phyloP scores from a whole-genome alignment of 2,797 vertebrate genomes.

The Myiotriccus ornatus region DNA sequence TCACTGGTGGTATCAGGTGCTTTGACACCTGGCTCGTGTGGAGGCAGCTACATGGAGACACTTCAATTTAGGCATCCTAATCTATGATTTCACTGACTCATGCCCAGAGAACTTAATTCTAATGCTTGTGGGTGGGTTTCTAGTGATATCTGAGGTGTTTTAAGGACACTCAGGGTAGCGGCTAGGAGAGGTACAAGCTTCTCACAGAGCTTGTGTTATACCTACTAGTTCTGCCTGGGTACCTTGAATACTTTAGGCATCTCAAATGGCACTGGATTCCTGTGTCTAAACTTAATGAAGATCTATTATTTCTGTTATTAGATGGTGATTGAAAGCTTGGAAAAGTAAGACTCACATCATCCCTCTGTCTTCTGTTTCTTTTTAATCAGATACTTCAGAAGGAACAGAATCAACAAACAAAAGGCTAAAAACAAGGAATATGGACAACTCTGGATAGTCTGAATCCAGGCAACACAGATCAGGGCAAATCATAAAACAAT shows the following conservation, averaged over 20 bases:
- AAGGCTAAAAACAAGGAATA: neutral
- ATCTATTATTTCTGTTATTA: neutral
- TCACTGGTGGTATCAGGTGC: neutral
- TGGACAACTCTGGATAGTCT: neutral
- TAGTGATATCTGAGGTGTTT: neutral
- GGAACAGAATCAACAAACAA: neutral
- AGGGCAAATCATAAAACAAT: neutral
- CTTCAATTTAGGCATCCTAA: neutral
- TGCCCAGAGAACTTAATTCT: neutral
- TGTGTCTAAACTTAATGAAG: neutral
- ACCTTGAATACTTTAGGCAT: neutral
- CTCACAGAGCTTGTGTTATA: neutral
- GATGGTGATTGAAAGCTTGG: neutral
- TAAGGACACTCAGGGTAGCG: neutral
- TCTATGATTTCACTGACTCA: neutral
- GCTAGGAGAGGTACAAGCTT: neutral
- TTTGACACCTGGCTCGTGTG: neutral
- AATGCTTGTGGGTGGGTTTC: neutral
- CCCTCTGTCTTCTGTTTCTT: neutral
- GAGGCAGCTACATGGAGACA: neutral
- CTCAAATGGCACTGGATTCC: neutral
- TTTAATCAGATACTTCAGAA: neutral
- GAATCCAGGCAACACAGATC: neutral
- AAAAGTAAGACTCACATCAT: neutral
- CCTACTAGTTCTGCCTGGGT: neutral